These are phyloP conservation scores for Andrena camellia DNA, from an alignment of 2,888 invertebrate genomes.

Conservation along the genomic window DNA sequence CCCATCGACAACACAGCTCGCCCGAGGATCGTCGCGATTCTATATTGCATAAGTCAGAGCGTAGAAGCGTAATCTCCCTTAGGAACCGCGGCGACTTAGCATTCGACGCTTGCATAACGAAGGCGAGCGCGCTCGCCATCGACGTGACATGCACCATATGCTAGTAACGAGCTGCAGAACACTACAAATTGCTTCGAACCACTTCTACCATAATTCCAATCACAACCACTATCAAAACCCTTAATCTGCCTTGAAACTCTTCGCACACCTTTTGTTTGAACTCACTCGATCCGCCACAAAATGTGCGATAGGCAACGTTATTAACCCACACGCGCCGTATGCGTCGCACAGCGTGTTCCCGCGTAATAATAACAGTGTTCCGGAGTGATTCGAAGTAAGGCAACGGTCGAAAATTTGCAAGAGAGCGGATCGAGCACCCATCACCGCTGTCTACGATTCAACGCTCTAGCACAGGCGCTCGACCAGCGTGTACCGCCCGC, in stretches of 20 bases:
- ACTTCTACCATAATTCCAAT: too few relatives aligned
- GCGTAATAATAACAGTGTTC: background rate
- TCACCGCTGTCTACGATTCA: slow-evolving; percentile 21
- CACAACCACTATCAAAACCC: too few relatives aligned
- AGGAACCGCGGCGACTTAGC: slow-evolving; percentile 63
- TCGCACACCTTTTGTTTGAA: too few relatives aligned
- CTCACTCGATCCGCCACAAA: too few relatives aligned
- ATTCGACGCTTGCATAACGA: slow-evolving; percentile 74
- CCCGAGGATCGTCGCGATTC: slow-evolving; percentile 13
- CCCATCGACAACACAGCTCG: slow-evolving; percentile 8
- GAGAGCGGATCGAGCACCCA: slow-evolving; percentile 1
- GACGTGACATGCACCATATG: slow-evolving; percentile 14
- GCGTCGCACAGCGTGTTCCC: too few relatives aligned
- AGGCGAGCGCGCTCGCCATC: slow-evolving; percentile 56
- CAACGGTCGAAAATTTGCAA: slow-evolving; percentile 11
- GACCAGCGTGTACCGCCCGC: slow-evolving; percentile 18
- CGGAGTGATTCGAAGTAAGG: background rate
- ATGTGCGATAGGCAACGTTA: too few relatives aligned
- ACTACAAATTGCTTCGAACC: too few relatives aligned
- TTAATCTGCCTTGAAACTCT: background rate
- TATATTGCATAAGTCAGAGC: slow-evolving; percentile 61
- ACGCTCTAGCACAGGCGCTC: slow-evolving; percentile 29
- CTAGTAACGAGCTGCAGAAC: background rate
- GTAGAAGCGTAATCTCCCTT: slow-evolving; percentile 45
- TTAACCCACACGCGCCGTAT: too few relatives aligned